A percentile compares a stretch with the other conserved stretches of the same genome.
phyloP scores from a whole-genome alignment of 2,888 invertebrate species.

The Clepsis dumicolana region DNA sequence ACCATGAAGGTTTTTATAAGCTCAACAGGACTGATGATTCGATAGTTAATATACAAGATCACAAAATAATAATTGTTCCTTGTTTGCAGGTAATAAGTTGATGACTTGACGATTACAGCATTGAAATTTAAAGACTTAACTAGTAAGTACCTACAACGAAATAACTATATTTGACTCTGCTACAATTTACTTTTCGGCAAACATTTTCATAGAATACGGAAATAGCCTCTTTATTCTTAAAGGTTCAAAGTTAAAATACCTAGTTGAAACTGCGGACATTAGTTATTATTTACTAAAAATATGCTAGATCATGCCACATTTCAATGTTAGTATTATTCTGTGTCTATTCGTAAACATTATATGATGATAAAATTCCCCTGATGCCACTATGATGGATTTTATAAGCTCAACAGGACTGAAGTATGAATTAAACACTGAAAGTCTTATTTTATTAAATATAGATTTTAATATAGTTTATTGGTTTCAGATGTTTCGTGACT shows the following conservation, averaged over 20 bases:
- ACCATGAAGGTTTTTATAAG: conserved; percentile 56
- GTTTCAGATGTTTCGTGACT: conserved; percentile 13
- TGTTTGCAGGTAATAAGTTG: conserved; percentile 12
- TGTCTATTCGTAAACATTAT: background rate
- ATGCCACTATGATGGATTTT: conserved; percentile 52
- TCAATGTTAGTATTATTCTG: too few relatives aligned
- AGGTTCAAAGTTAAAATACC: too few relatives aligned
- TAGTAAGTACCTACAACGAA: conserved; percentile 20
- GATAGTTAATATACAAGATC: background rate
- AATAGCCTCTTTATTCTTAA: too few relatives aligned
- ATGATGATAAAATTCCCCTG: conserved; percentile 58
- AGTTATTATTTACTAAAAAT: too few relatives aligned
- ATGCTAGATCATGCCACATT: too few relatives aligned
- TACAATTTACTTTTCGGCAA: too few relatives aligned
- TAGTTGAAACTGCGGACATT: too few relatives aligned
- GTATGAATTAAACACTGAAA: background rate
- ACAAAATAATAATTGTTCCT: background rate
- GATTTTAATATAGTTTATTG: background rate
- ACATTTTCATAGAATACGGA: too few relatives aligned
- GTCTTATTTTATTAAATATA: background rate
- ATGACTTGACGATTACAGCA: background rate
- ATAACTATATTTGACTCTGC: too few relatives aligned
- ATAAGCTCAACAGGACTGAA: conserved; percentile 77
- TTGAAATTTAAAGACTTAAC: too few relatives aligned
- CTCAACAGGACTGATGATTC: conserved; percentile 63